A percentile compares a stretch with the other conserved stretches of the same genome.
Conservation (phyloP, 2,113 vertebrate genomes). For the Brachyhypopomus gauderio region DNA sequence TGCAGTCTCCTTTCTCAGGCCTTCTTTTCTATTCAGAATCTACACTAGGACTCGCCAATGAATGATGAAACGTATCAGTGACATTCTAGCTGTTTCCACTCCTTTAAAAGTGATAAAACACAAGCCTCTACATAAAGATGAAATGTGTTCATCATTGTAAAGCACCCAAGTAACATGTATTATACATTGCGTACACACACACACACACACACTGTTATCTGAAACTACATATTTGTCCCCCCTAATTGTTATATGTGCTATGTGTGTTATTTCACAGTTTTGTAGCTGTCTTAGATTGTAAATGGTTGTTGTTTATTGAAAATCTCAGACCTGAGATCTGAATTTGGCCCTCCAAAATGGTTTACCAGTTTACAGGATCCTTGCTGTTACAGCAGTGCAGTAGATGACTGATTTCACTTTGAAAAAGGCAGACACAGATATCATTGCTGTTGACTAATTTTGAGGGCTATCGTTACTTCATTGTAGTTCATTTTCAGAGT, state of each 20-base stretch:
- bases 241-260: background rate
- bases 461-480: too few species aligned
- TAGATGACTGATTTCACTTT: background rate
- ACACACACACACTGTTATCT: background rate
- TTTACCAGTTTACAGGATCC: background rate
- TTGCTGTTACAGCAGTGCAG: background rate
- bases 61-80: too few species aligned
- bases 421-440: background rate
- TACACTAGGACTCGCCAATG: too few species aligned
- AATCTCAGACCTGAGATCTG: background rate
- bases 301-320: background rate
- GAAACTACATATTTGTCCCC: background rate
- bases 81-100: too few species aligned
- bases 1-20: background rate
- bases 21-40: background rate
- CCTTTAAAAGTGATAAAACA: background rate
- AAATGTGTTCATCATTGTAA: background rate
- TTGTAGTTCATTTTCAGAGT: too few species aligned
- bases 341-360: background rate
- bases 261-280: background rate
- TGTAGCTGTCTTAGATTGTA: background rate
- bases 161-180: background rate
- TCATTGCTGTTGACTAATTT: too few species aligned
- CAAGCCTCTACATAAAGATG: background rate
- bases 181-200: background rate